Evolutionary conservation across 2,113 vertebrate genomes (phyloP).

Genomic region (Coregonus clupeaformis): DNA sequence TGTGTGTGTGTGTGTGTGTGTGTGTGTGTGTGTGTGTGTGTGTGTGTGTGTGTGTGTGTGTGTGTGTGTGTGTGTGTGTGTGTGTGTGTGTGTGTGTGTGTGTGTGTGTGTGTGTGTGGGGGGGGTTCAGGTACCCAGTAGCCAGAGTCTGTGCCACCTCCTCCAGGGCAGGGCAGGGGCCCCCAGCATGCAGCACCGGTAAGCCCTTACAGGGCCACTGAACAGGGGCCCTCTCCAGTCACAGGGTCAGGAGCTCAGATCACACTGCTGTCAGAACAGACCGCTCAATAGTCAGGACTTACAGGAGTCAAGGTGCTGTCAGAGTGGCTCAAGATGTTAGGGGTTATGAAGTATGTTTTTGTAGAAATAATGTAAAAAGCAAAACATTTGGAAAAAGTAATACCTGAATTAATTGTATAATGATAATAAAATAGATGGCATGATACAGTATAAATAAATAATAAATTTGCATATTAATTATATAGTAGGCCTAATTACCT

Average conservation of each 20-base stretch:
- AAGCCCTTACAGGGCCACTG: constrained; percentile 72
- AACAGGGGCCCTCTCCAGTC: constrained; percentile 68
- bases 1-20: constrained; percentile 12
- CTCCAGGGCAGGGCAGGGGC: constrained; percentile 53
- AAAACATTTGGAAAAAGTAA: not conserved
- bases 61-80: constrained; percentile 3
- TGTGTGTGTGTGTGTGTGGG: constrained; percentile 8
- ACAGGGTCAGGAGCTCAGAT: constrained; percentile 63
- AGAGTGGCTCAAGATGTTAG: constrained; percentile 18
- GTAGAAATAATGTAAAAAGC: not conserved
- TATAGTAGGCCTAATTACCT: too few relatives aligned
- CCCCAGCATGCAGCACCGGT: constrained; percentile 51
- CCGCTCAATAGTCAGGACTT: constrained; percentile 62
- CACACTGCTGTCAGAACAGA: constrained; percentile 71
- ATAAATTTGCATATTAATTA: not conserved
- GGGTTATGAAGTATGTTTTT: constrained; percentile 6
- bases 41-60: constrained; percentile 22
- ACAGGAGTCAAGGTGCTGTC: constrained; percentile 54
- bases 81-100: not conserved
- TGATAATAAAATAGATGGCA: not conserved
- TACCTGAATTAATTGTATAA: not conserved
- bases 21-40: constrained; percentile 12
- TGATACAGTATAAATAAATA: not conserved
- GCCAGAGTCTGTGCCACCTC: constrained; percentile 37
- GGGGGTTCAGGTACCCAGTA: constrained; percentile 11